Conservation (phyloP, 2,113 vertebrate species). For the Mobula hypostoma region DNA sequence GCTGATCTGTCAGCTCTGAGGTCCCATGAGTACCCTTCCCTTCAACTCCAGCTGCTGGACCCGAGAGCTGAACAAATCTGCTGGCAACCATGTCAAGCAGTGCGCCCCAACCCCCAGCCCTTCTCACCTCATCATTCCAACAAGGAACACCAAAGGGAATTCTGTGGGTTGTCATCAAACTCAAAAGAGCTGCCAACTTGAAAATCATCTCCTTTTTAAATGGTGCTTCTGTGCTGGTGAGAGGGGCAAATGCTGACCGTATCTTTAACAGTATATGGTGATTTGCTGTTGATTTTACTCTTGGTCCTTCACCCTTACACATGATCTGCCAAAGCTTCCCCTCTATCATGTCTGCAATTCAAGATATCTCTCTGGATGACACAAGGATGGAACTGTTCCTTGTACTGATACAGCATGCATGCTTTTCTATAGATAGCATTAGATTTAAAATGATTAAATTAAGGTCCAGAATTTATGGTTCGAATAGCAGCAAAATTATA, state of each 20-base stretch:
- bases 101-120: not conserved
- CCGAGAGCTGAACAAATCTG: not conserved
- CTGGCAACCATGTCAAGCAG: too few species aligned
- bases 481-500: too few species aligned
- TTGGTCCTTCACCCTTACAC: not conserved
- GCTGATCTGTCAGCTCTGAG: not conserved
- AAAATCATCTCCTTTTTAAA: not conserved
- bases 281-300: not conserved
- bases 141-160: not conserved
- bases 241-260: not conserved
- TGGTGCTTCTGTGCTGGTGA: not conserved
- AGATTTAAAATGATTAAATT: not conserved
- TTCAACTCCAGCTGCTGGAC: not conserved
- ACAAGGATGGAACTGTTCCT: not conserved
- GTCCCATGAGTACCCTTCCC: not conserved
- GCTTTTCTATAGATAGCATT: not conserved
- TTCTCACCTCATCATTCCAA: not conserved
- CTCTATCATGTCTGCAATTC: not conserved
- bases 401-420: not conserved
- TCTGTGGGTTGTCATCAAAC: not conserved
- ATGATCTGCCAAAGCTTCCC: not conserved
- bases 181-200: not conserved
- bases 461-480: too few species aligned
- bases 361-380: not conserved
- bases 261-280: not conserved